Percentiles rank a stretch among this genome's conserved stretches.
Evolutionary conservation across 2,113 vertebrate genomes (phyloP).

Genomic region (Litocranius walleri): DNA sequence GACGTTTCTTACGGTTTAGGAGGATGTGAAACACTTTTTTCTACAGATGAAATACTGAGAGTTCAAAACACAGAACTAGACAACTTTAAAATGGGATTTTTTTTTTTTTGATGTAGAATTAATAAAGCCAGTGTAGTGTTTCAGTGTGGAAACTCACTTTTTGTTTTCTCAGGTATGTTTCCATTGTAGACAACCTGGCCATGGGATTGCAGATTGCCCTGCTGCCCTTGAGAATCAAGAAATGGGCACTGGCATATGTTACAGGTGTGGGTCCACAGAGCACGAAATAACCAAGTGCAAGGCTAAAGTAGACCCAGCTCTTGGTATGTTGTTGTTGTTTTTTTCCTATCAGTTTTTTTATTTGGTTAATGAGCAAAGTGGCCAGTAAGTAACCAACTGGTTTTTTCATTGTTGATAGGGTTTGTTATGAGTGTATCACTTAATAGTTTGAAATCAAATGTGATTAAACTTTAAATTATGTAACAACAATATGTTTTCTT

Average conservation of each 20-base stretch:
- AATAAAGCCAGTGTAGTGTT: neutral
- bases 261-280: conserved; percentile 95
- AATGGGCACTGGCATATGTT: conserved; percentile 94
- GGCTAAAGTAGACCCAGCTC: conserved; percentile 91
- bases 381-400: neutral
- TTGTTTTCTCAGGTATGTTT: conserved; percentile 89
- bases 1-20: neutral
- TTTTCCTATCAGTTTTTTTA: neutral
- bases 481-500: neutral
- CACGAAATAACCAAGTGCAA: conserved; percentile 91
- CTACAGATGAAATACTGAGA: neutral
- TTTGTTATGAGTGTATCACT: neutral
- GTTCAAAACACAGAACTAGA: neutral
- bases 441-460: conserved; percentile 17
- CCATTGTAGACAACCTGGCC: conserved; percentile 94
- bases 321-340: conserved; percentile 80
- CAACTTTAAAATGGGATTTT: neutral
- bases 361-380: neutral
- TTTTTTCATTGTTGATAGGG: neutral
- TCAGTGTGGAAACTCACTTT: neutral
- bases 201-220: conserved; percentile 93
- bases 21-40: neutral
- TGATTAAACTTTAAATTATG: neutral
- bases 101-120: conserved; percentile 12
- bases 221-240: conserved; percentile 89